Conservation (phyloP, 2,113 vertebrate genomes). For the Zapornia atra region DNA sequence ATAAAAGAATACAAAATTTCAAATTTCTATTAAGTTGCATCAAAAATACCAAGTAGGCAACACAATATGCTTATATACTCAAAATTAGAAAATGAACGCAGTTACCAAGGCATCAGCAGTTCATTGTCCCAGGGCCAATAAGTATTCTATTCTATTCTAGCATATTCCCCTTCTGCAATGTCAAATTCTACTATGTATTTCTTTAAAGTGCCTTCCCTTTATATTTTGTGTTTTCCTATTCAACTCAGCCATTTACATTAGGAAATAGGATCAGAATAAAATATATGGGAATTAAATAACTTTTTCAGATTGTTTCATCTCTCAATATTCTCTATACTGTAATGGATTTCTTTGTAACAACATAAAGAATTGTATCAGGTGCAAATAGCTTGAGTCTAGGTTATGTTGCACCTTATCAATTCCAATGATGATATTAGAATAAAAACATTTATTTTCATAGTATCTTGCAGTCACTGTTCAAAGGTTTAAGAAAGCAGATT, state of each 20-base stretch:
- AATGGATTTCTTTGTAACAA: neutral
- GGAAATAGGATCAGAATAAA: neutral
- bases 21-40: conserved; percentile 6
- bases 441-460: neutral
- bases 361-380: neutral
- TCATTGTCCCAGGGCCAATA: neutral
- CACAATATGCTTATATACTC: neutral
- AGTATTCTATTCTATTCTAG: neutral
- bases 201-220: neutral
- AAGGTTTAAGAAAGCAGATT: neutral
- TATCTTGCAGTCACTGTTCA: neutral
- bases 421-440: neutral
- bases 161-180: rapidly evolving
- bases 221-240: neutral
- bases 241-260: neutral
- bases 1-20: conserved; percentile 23
- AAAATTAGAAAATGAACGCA: neutral
- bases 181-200: neutral
- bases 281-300: neutral
- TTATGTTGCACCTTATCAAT: neutral
- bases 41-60: neutral
- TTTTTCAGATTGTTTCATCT: neutral
- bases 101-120: neutral
- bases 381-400: neutral
- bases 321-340: neutral